Percentiles rank a stretch among this genome's conserved stretches.
Evolutionary conservation across 2,888 invertebrate genomes (phyloP).

Genomic region (Corbicula japonica): DNA sequence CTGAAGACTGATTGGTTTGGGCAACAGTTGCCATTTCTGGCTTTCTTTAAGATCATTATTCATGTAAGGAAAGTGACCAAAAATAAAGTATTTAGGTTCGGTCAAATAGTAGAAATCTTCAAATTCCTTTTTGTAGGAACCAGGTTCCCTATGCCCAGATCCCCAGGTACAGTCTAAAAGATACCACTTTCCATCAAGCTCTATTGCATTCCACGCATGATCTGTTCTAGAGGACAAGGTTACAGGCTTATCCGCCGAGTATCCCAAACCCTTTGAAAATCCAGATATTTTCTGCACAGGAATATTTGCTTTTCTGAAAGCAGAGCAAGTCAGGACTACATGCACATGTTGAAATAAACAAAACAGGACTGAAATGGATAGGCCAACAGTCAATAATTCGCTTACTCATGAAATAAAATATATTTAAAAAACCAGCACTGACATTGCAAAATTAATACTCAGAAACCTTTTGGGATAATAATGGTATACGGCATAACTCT

Average conservation of each 20-base stretch:
- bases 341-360: too few species aligned
- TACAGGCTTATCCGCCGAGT: conserved; percentile 32
- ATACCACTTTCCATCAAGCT: conserved; percentile 36
- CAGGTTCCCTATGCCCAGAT: conserved; percentile 38
- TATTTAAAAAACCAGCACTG: too few species aligned
- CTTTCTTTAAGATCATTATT: too few species aligned
- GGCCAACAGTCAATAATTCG: too few species aligned
- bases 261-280: conserved; percentile 50
- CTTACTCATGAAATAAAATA: too few species aligned
- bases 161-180: too few species aligned
- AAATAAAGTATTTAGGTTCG: neutral
- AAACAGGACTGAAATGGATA: too few species aligned
- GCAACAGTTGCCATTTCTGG: conserved; percentile 6
- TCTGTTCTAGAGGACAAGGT: conserved; percentile 23
- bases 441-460: too few species aligned
- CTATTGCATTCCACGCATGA: conserved; percentile 63
- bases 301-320: conserved; percentile 46
- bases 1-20: neutral
- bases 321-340: too few species aligned
- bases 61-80: too few species aligned
- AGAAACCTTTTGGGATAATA: too few species aligned
- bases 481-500: too few species aligned
- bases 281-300: conserved; percentile 45
- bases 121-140: neutral
- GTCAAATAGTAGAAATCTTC: conserved; percentile 9